phyloP scores from a whole-genome alignment of 2,113 vertebrate genomes.

The Glaucidium brasilianum region DNA sequence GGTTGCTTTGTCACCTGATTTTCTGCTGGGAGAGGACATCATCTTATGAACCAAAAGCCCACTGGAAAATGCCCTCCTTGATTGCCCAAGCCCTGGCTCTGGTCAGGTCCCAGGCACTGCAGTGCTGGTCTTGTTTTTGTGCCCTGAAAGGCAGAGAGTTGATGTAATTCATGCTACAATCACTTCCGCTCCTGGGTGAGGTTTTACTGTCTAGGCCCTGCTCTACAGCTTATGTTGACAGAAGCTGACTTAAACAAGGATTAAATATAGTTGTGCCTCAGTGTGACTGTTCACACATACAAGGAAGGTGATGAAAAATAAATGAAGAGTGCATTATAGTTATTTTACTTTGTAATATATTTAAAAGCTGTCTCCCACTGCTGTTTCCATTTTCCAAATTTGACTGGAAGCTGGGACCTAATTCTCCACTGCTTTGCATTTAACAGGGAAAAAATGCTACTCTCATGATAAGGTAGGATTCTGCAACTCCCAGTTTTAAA shows the following conservation, averaged over 20 bases:
- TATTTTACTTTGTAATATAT: background rate
- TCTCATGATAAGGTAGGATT: background rate
- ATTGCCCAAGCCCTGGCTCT: background rate
- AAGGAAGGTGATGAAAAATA: constrained; percentile 37
- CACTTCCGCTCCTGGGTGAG: background rate
- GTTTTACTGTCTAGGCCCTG: background rate
- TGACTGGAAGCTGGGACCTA: background rate
- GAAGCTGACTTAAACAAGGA: constrained; percentile 1
- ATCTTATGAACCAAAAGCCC: background rate
- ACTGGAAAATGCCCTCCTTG: background rate
- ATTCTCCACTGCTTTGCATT: background rate
- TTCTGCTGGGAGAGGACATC: background rate
- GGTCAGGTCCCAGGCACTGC: background rate
- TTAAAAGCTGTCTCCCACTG: background rate
- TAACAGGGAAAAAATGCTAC: background rate
- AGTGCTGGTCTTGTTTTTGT: background rate
- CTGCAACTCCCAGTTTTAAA: background rate
- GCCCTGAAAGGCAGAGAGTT: background rate
- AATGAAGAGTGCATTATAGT: background rate
- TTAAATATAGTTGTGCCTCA: constrained; percentile 15
- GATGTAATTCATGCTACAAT: background rate
- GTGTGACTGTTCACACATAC: background rate
- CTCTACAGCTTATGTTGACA: background rate
- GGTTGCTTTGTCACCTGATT: background rate
- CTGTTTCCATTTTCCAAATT: background rate